Base-by-base conservation (phyloP, 1,140 invertebrate genomes). In the Trachymyrmex septentrionalis region DNA sequence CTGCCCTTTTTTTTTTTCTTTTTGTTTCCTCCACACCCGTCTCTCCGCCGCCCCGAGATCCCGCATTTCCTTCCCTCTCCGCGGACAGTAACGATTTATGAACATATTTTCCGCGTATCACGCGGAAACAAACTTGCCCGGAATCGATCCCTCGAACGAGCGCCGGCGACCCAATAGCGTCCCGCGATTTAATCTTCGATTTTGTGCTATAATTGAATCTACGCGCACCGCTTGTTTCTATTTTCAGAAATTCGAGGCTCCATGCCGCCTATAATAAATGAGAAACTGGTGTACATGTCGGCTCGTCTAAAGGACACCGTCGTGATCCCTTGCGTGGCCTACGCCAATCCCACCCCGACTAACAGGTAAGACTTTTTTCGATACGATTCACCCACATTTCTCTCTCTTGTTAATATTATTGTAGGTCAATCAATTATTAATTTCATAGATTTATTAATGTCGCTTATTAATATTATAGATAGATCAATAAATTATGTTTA, bases 301-400 rank as follows among this genome's bases (percentile, higher is more conserved):
- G 94, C 96, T 9, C 93, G 95, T 77, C 93, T 96, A 76, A 96
- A 96, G 57, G 96, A 96, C 87, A 95, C 95, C 16, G 94, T 96
- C 12, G 96, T 97, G 27, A 93, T 97, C 50, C 96, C 97, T 5
- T 97, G 97, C 93, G 96, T 97, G 57, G 96, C 96, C 38, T 96
- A 96, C 90, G 96, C 96, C 14, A 96, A 96, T 92, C 97, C 96
- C 27, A 95, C 95, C 12, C 96, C 96, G 16, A 93, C 93, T 0
- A 96, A 96, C 93, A 96, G 96, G 96, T 96, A 95, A 95, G 93
- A 2, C 55, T 61, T 69, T 57, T 57, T 27, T 1, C 55, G n/a
- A 50, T 19, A 50, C 7, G 27, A 24, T 44, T 81, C n/a, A 2
- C 2, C 4, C 12, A 2, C 24, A 14, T 44, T 44, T 44, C 9